These are phyloP conservation scores for Willowsia nigromaculata DNA, from an alignment of 2,888 invertebrate genomes.

Conservation along the genomic window DNA sequence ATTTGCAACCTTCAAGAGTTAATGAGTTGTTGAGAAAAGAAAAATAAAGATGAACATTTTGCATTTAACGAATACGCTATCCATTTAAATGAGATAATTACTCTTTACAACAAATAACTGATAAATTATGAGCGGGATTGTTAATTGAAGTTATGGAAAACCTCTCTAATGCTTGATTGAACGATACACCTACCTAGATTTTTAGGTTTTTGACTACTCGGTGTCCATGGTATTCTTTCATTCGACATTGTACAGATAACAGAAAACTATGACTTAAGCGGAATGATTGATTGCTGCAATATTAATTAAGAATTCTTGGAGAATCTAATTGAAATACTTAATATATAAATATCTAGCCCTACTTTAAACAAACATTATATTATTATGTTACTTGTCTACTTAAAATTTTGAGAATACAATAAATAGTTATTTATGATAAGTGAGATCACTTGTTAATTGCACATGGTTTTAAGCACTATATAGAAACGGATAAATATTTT, in stretches of 20 bases:
- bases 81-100: not conserved
- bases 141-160: too few relatives aligned
- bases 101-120: not conserved
- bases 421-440: not conserved
- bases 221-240: slow-evolving; percentile 46
- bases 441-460: slow-evolving; percentile 62
- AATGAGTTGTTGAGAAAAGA: not conserved
- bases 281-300: slow-evolving; percentile 31
- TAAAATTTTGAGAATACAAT: not conserved
- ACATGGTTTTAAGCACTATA: slow-evolving; percentile 54
- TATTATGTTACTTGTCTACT: not conserved
- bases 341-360: not conserved
- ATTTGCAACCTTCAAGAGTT: not conserved
- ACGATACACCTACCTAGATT: too few relatives aligned
- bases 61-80: slow-evolving; percentile 1
- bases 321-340: not conserved
- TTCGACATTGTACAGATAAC: not conserved
- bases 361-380: not conserved
- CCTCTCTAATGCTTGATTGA: not conserved
- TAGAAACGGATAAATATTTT: slow-evolving; percentile 57
- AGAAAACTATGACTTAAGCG: not conserved
- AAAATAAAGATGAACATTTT: not conserved
- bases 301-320: not conserved
- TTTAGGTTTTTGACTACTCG: not conserved
- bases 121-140: not conserved